Evolutionary conservation across 2,113 vertebrate species (phyloP), one percentile per base, ranked within the genome.

Genomic region (Natator depressus): DNA sequence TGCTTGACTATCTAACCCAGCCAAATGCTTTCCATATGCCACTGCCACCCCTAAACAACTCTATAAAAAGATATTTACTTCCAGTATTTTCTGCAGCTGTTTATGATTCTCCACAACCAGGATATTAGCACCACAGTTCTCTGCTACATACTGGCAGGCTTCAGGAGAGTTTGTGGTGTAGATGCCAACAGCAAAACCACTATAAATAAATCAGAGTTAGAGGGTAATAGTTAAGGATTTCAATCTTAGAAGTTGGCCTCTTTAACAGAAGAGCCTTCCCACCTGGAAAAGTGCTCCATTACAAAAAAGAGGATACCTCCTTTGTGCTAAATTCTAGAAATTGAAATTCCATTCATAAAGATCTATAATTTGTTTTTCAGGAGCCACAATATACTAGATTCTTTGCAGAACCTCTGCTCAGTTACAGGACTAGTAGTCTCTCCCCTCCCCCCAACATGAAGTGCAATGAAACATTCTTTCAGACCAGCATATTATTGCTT

Each of bases 91-190:
- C 98, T 98, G 98, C 80, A 99, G 97, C 97, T 99, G 99, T 62
- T 98, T 98, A 29, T 99, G 96, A 84, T 99, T 99, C 93, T 99
- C 99, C 97, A 99, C 99, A 91, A 99, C 98, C 2, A 99, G 85
- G 72, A 99, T 1, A 2, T 99, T 99, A 53, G 99, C 98, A 78
- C 97, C 98, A 90, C 98, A 98, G 90, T 99, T 98, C 12, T 98
- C 97, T 19, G 99, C 99, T 11, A 99, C 98, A 0, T 99, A 99
- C 24, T 98, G 98, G 80, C 99, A 99, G 0, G 99, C 99, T 1
- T 99, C 99, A 0, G 99, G 95, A 0, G 99, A 99, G 98, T 99
- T 99, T 81, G 99, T 99, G 46, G 99, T 98, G 82, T 99, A 99
- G 98, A 99, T 99, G 5, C 99, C 99, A 55, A 99, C 99, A 14